Evolutionary conservation across 2,113 vertebrate species (phyloP).

Genomic region (Urocitellus parryii): DNA sequence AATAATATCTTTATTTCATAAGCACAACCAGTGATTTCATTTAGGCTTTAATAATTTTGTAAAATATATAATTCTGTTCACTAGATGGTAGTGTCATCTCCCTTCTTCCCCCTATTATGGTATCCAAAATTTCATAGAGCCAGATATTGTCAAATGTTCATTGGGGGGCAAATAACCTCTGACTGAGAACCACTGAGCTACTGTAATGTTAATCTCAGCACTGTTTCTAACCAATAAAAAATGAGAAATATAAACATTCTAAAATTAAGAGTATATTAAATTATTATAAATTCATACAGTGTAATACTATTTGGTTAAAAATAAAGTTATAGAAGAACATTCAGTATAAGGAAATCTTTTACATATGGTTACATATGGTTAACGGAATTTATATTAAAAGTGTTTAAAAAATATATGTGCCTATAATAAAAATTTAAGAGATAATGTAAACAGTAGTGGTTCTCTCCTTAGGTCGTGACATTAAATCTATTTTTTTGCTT

Average conservation of each 20-base stretch:
- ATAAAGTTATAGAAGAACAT: not conserved
- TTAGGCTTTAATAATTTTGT: constrained; percentile 33
- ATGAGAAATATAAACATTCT: not conserved
- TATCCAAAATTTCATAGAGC: not conserved
- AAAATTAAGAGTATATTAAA: not conserved
- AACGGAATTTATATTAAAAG: not conserved
- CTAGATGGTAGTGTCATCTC: not conserved
- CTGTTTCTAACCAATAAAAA: constrained; percentile 27
- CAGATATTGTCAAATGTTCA: not conserved
- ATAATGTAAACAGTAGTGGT: not conserved
- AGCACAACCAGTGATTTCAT: not conserved
- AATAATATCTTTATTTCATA: constrained; percentile 39
- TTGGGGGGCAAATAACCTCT: not conserved
- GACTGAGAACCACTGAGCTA: not conserved
- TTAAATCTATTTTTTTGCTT: constrained; percentile 19
- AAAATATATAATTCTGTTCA: constrained; percentile 46
- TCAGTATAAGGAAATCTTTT: not conserved
- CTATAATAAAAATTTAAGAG: not conserved
- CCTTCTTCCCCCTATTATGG: not conserved
- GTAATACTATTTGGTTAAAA: not conserved
- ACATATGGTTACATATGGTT: not conserved
- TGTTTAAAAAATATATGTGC: not conserved
- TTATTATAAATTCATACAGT: not conserved
- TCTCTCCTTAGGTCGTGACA: constrained; percentile 1
- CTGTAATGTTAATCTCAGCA: constrained; percentile 9